A percentile compares a stretch with the other conserved stretches of the same genome.
Evolutionary conservation across 2,888 invertebrate species (phyloP).

Genomic region (Agrilus cyanescens): DNA sequence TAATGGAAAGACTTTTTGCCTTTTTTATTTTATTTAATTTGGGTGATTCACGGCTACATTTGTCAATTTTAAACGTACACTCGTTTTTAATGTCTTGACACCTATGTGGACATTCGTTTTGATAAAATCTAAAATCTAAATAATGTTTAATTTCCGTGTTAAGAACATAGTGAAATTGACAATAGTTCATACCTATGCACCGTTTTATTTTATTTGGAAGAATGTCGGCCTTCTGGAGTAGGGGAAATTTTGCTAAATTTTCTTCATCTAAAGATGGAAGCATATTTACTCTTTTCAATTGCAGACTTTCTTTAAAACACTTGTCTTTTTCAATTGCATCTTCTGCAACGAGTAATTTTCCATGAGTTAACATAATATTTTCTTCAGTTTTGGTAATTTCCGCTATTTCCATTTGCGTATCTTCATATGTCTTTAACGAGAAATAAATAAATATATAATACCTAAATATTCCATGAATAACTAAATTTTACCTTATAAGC

Average conservation of each 20-base stretch:
- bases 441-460: conserved; percentile 3
- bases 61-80: conserved; percentile 9
- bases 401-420: conserved; percentile 12
- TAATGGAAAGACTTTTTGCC: neutral
- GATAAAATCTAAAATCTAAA: conserved; percentile 20
- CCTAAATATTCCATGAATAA: conserved; percentile 1
- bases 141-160: conserved; percentile 2
- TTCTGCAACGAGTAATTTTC: conserved; percentile 20
- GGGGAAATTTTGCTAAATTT: conserved; percentile 19
- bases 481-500: conserved; percentile 1
- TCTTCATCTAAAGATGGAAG: conserved; percentile 16
- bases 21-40: conserved; percentile 3
- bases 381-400: conserved; percentile 20
- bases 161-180: neutral
- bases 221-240: conserved; percentile 25
- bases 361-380: conserved; percentile 25
- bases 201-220: conserved; percentile 22
- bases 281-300: conserved; percentile 20
- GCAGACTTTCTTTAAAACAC: conserved; percentile 18
- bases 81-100: conserved; percentile 2
- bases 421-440: conserved; percentile 12
- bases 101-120: conserved; percentile 8
- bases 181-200: conserved; percentile 21
- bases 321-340: conserved; percentile 18
- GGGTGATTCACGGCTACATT: neutral